Base-by-base conservation (phyloP, 2,797 vertebrate genomes). In the Manis crassicaudata region DNA sequence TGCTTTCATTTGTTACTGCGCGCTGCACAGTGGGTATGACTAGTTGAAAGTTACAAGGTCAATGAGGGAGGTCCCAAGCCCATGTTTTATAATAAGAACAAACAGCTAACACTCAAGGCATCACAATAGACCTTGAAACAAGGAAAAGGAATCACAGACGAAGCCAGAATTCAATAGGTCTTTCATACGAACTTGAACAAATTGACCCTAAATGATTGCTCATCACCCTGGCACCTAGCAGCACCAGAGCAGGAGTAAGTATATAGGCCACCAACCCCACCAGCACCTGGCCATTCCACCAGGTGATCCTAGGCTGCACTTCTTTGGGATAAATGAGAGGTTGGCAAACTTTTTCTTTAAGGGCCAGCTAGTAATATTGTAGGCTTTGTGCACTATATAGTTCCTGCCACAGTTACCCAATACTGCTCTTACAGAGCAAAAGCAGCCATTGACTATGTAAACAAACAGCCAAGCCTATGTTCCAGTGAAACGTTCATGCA, bases 121-220 rank as follows among this genome's bases (percentile, higher is more conserved):
- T 92, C 88, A 92, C 52, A 88, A 63, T 7, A 88, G 56, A 94
- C 56, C 32, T 85, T 82, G 65, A 92, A 96, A 86, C 25, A 18
- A 92, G 21, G 62, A 84, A 95, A 93, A 92, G 18, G 32, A 95
- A 90, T 58, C 76, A 75, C 65, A 68, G 37, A 86, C 85, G 92
- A 88, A 54, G 27, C 35, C 46, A 91, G 67, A 96, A 92, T 90
- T 96, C 52, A 92, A 91, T 70, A 96, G 77, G 14, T 6, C 35
- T 80, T 95, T 95, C 52, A 88, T 94, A 91, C 32, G 94, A 95
- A 92, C 50, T 63, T 84, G 40, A 90, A 67, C 35, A 97, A 95
- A 94, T 67, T 91, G 58, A 95, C 79, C 58, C 88, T 95, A 79
- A 95, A 88, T 0, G 1, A 81, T 77, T 95, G 18, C 8, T 90